Conservation (phyloP, 2,113 vertebrate genomes). For the Uria lomvia region DNA sequence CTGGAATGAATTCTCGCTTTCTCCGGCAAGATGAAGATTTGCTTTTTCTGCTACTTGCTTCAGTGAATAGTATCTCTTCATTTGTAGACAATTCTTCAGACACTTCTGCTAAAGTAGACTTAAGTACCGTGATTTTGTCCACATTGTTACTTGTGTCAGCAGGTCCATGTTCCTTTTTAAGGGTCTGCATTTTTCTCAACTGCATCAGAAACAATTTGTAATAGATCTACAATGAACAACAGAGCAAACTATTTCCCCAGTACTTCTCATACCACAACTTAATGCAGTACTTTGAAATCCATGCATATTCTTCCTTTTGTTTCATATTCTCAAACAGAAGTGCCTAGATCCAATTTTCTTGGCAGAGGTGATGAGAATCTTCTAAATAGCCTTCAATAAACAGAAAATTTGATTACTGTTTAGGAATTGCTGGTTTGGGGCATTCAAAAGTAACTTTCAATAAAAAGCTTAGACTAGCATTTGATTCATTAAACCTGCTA, state of each 20-base stretch:
- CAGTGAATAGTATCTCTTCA: slow-evolving; percentile 68
- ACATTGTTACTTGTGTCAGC: slow-evolving; percentile 64
- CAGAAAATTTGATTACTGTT: background rate
- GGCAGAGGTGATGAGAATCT: background rate
- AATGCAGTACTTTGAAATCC: slow-evolving; percentile 3
- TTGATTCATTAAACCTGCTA: background rate
- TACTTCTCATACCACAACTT: background rate
- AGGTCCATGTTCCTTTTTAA: slow-evolving; percentile 82
- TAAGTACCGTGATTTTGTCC: slow-evolving; percentile 78
- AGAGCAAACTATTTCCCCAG: background rate
- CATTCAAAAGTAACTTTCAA: background rate
- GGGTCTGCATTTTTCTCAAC: slow-evolving; percentile 83
- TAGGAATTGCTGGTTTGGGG: background rate
- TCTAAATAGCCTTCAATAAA: slow-evolving; percentile 36
- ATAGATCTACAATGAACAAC: background rate
- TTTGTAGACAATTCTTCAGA: slow-evolving; percentile 62
- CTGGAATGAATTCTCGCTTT: slow-evolving; percentile 90
- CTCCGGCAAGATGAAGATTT: slow-evolving; percentile 78
- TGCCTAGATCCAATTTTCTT: background rate
- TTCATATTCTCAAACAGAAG: background rate
- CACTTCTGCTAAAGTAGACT: slow-evolving; percentile 74
- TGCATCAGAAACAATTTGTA: slow-evolving; percentile 64
- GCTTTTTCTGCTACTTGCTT: slow-evolving; percentile 62
- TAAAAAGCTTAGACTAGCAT: background rate
- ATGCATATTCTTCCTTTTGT: background rate